phyloP scores from a whole-genome alignment of 2,888 invertebrate species.

The Noctua comes region DNA sequence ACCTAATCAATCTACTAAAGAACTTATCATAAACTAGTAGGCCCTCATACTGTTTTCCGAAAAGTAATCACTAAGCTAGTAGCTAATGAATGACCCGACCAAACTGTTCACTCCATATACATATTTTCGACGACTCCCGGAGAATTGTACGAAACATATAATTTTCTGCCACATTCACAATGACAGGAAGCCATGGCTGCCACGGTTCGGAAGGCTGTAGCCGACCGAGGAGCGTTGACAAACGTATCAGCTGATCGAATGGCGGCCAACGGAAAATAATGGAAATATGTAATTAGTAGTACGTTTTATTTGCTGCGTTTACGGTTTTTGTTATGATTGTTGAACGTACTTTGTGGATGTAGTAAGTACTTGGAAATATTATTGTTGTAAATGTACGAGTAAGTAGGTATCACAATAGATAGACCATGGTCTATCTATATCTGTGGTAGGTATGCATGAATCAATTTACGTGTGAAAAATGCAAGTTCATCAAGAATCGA shows the following conservation, averaged over 20 bases:
- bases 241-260: conserved; percentile 59
- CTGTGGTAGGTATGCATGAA: not conserved
- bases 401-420: not conserved
- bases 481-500: not conserved
- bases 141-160: conserved; percentile 46
- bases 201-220: conserved; percentile 61
- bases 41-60: not conserved
- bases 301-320: conserved; percentile 23
- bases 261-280: conserved; percentile 57
- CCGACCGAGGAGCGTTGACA: conserved; percentile 57
- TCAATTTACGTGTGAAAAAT: not conserved
- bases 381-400: not conserved
- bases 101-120: not conserved
- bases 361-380: not conserved
- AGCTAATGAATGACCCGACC: not conserved
- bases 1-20: not conserved
- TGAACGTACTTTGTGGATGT: not conserved
- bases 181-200: conserved; percentile 59
- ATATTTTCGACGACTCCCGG: conserved; percentile 19
- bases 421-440: no score
- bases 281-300: conserved; percentile 41
- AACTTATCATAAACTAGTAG: not conserved
- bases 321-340: conserved; percentile 26
- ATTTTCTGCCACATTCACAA: conserved; percentile 52
- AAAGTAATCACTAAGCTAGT: not conserved